Percentiles rank a stretch among this genome's conserved stretches.
Conservation (phyloP, 2,797 vertebrate genomes). For the Natrix natrix region DNA sequence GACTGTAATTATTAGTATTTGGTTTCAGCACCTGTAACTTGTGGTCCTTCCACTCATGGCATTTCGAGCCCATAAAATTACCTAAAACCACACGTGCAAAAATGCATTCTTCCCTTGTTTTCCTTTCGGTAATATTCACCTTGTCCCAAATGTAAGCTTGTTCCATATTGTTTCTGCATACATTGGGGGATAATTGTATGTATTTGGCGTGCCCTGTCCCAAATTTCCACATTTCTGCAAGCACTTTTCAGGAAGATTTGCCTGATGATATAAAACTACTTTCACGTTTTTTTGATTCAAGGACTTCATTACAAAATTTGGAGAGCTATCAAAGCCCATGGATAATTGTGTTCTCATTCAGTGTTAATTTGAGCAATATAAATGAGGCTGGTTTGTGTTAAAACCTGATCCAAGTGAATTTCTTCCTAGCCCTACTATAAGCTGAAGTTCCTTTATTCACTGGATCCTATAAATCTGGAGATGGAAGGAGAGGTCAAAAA, state of each 20-base stretch:
- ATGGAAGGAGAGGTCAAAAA: not conserved
- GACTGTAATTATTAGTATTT: slow-evolving; percentile 10
- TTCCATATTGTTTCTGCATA: not conserved
- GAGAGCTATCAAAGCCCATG: not conserved
- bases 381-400: not conserved
- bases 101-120: not conserved
- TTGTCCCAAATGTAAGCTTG: not conserved
- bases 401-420: not conserved
- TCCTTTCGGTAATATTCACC: not conserved
- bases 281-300: not conserved
- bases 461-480: not conserved
- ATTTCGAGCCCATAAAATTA: not conserved
- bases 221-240: not conserved
- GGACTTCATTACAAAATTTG: not conserved
- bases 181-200: not conserved
- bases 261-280: not conserved
- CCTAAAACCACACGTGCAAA: not conserved
- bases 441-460: not conserved
- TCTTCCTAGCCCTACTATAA: not conserved
- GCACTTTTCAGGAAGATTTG: not conserved
- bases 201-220: not conserved
- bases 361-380: not conserved
- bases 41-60: not conserved
- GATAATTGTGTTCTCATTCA: not conserved
- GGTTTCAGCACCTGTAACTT: slow-evolving; percentile 8